Evolutionary conservation across 2,113 vertebrate genomes (phyloP).

Genomic region (Etheostoma cragini): DNA sequence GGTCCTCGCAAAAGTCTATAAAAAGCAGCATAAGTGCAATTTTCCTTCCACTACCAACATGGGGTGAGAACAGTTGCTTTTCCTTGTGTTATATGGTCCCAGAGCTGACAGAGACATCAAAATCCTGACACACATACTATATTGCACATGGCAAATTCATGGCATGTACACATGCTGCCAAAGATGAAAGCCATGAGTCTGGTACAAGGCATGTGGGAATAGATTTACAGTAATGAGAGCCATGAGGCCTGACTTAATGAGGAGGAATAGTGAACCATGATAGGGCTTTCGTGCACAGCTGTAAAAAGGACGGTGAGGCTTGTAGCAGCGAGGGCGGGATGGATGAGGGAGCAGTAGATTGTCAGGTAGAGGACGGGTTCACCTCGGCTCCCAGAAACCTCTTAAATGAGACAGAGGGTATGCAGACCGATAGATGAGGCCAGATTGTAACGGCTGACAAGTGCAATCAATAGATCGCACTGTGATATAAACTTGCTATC

Average conservation of each 20-base stretch:
- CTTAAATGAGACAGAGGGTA: constrained; percentile 28
- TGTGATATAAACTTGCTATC: constrained; percentile 49
- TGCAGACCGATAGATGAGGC: constrained; percentile 38
- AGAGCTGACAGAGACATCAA: constrained; percentile 57
- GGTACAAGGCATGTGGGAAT: constrained; percentile 62
- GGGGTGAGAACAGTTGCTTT: constrained; percentile 8
- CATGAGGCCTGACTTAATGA: constrained; percentile 70
- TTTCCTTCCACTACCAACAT: background rate
- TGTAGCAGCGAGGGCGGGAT: constrained; percentile 24
- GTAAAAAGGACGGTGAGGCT: constrained; percentile 6
- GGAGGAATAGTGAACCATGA: constrained; percentile 73
- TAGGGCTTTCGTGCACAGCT: constrained; percentile 48
- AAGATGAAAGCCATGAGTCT: constrained; percentile 68
- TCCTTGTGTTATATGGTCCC: constrained; percentile 23
- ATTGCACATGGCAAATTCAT: constrained; percentile 67
- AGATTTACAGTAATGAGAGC: constrained; percentile 72
- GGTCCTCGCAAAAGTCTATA: background rate
- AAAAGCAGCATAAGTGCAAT: background rate
- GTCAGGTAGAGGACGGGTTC: constrained; percentile 67
- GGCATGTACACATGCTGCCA: constrained; percentile 61
- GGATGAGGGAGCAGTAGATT: constrained; percentile 39
- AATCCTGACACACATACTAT: constrained; percentile 48
- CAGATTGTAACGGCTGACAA: constrained; percentile 64
- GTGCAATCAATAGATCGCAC: constrained; percentile 62
- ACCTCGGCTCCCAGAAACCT: constrained; percentile 50